phyloP scores from a whole-genome alignment of 1,140 invertebrate genomes.

The Papilio glaucus region DNA sequence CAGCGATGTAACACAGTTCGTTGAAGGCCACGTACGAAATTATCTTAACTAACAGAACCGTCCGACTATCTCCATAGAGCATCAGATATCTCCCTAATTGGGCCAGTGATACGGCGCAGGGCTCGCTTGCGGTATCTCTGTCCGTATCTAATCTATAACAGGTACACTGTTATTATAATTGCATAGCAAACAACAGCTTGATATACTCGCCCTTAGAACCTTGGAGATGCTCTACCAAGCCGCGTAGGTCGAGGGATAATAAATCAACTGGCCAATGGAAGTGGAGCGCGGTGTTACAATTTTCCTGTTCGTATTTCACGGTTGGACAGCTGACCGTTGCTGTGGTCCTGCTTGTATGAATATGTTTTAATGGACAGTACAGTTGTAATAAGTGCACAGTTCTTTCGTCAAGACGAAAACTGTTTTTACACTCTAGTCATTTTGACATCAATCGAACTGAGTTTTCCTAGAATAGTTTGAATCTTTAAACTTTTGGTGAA shows the following conservation, averaged over 20 bases:
- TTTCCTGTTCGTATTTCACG: slow-evolving; percentile 21
- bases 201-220: slow-evolving; percentile 6
- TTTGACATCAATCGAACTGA: no score
- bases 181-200: slow-evolving; percentile 16
- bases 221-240: background rate
- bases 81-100: slow-evolving; percentile 25
- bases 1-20: background rate
- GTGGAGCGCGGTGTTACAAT: slow-evolving; percentile 13
- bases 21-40: background rate
- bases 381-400: background rate
- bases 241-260: background rate
- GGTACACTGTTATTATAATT: slow-evolving; percentile 16
- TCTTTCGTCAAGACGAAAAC: background rate
- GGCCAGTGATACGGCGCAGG: slow-evolving; percentile 30
- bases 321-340: slow-evolving; percentile 1
- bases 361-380: background rate
- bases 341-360: background rate
- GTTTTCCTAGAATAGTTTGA: no score
- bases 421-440: no score
- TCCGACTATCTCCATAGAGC: slow-evolving; percentile 4
- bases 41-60: slow-evolving; percentile 2
- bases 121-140: slow-evolving; percentile 7
- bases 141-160: slow-evolving; percentile 25
- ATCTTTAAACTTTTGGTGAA: no score
- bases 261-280: background rate